Conservation (phyloP, 2,888 invertebrate species). For the Homarus gammarus region DNA sequence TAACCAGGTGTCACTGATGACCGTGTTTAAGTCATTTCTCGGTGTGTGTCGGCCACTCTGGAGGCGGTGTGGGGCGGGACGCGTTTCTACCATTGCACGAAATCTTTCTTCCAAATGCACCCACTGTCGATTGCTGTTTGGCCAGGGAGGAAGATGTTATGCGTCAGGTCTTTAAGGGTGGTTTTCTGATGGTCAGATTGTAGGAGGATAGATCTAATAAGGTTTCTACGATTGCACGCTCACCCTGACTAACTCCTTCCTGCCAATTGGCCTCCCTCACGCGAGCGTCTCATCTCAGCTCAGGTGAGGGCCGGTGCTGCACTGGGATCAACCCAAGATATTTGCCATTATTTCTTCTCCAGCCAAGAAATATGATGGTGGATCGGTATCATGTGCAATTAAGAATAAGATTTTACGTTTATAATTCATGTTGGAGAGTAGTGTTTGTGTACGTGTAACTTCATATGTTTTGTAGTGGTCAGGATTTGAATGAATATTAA, state of each 20-base stretch:
- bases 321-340: neutral
- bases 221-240: slow-evolving; percentile 41
- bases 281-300: slow-evolving; percentile 33
- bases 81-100: slow-evolving; percentile 59
- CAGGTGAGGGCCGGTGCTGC: neutral
- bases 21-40: slow-evolving; percentile 47
- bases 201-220: slow-evolving; percentile 8
- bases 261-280: slow-evolving; percentile 56
- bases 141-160: neutral
- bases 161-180: slow-evolving; percentile 7
- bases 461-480: neutral
- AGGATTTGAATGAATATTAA: slow-evolving; percentile 5
- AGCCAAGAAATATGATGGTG: neutral
- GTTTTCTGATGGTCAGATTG: slow-evolving; percentile 4
- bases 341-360: neutral
- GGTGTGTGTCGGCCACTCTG: slow-evolving; percentile 51
- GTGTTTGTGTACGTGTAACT: slow-evolving; percentile 1
- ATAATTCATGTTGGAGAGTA: neutral
- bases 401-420: slow-evolving; percentile 4
- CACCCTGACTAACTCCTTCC: slow-evolving; percentile 40
- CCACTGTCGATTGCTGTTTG: slow-evolving; percentile 1
- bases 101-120: neutral
- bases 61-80: slow-evolving; percentile 36
- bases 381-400: neutral
- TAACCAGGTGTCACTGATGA: slow-evolving; percentile 61